Evolutionary conservation across 2,888 invertebrate genomes (phyloP), one percentile per base, ranked within the genome.

Genomic region (Cantharis nigra): DNA sequence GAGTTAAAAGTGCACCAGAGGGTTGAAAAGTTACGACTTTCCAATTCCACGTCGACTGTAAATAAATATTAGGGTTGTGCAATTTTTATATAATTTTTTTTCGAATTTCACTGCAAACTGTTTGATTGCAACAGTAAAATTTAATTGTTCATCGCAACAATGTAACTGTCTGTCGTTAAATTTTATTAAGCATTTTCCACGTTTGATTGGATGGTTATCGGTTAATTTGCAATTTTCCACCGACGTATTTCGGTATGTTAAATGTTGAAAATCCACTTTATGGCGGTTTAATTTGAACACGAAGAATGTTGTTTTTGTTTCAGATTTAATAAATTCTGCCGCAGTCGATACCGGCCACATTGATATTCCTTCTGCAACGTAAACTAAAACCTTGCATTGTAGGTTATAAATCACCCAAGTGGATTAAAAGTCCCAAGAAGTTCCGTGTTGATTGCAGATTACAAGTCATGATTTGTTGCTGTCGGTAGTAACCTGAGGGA

Each of bases 351-450:
- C n/a, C 49, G 49, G 4, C n/a, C 13, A 49, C 49, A 49, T 49
- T 49, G 49, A 49, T 49, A 49, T 49, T 49, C 49, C n/a, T n/a
- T 49, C 49, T 49, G 13, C n/a, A 49, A 49, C 49, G n/a, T 49
- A 49, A 49, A 5, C 49, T 49, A 49, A 49, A 49, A 49, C 49
- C 49, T 49, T n/a, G 49, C 49, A n/a, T 49, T 49, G 49, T 49
- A 49, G 49, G 49, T 23, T 23, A 67, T 67, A 67, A 67, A 67
- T 67, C 65, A 67, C 65, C 20, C 65, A 23, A 49, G 65, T 67
- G 65, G 65, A 67, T 67, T 67, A 67, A 67, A 67, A 67, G 65
- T 67, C 65, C 65, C 65, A 67, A 67, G 65, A 67, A 67, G 65
- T 67, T 67, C 18, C 26, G 65, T 67, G 65, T 67, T 67, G 65